Evolutionary conservation across 2,113 vertebrate species (phyloP).

Genomic region (Paralichthys olivaceus): DNA sequence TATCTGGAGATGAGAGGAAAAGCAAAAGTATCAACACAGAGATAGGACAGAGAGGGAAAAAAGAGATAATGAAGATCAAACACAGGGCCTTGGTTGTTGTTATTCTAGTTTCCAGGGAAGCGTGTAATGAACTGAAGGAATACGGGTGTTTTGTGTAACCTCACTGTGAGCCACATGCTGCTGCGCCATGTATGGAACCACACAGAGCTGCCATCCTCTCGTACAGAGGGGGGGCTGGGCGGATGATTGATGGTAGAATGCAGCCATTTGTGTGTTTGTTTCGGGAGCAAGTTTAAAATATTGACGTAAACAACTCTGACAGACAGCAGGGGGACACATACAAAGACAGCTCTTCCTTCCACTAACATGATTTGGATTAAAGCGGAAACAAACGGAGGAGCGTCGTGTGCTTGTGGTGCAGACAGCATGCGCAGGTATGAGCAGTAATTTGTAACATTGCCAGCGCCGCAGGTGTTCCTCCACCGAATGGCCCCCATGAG

Average conservation of each 20-base stretch:
- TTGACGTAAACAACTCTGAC: constrained; percentile 50
- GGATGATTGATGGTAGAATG: constrained; percentile 65
- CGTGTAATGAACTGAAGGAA: constrained; percentile 82
- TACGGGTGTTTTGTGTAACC: constrained; percentile 70
- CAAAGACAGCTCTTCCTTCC: constrained; percentile 6
- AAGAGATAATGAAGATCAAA: constrained; percentile 84
- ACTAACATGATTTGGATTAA: constrained; percentile 39
- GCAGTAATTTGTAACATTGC: constrained; percentile 14
- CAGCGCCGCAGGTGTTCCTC: constrained; percentile 33
- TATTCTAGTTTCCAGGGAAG: constrained; percentile 77
- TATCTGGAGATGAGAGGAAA: constrained; percentile 56
- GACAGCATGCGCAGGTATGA: background rate
- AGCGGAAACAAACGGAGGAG: constrained; percentile 19
- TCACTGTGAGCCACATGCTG: constrained; percentile 46
- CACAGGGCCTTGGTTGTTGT: constrained; percentile 63
- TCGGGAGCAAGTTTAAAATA: constrained; percentile 53
- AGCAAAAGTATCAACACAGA: constrained; percentile 27
- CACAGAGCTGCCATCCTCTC: constrained; percentile 57
- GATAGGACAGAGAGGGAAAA: background rate
- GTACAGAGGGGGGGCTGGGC: constrained; percentile 15
- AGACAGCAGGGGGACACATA: constrained; percentile 11
- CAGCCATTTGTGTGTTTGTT: constrained; percentile 62
- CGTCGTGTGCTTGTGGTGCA: background rate
- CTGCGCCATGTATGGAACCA: constrained; percentile 37
- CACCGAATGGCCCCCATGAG: constrained; percentile 48